A percentile compares a stretch with the other conserved stretches of the same genome.
Conservation (phyloP, 2,113 vertebrate species). For the Zosterops lateralis region DNA sequence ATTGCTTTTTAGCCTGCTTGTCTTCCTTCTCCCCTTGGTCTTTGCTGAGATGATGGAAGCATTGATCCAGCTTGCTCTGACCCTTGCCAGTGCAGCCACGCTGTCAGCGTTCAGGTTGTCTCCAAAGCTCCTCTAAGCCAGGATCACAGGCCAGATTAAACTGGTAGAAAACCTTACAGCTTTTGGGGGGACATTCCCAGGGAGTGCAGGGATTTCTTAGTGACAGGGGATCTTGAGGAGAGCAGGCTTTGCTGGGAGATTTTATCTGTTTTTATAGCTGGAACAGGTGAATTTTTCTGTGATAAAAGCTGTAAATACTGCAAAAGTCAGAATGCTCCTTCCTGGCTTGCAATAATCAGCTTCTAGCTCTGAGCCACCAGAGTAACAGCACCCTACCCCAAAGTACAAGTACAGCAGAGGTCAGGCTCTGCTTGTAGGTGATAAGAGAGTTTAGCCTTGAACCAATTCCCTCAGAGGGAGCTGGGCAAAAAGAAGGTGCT, state of each 20-base stretch:
- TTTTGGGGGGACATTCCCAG: neutral
- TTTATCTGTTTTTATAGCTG: neutral
- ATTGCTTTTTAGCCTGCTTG: neutral
- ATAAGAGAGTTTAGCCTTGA: neutral
- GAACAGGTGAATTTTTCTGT: neutral
- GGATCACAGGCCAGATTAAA: neutral
- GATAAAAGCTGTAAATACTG: neutral
- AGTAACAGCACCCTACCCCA: neutral
- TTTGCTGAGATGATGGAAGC: neutral
- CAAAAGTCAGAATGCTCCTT: neutral
- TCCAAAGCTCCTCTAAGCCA: neutral
- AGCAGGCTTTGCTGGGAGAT: neutral
- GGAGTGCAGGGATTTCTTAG: neutral
- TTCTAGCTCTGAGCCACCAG: neutral
- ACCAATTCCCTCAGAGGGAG: neutral
- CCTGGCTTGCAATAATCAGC: neutral
- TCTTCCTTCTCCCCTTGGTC: neutral
- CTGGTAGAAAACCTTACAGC: neutral
- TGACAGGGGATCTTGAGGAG: neutral
- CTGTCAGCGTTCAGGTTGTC: neutral
- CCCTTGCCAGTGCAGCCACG: neutral
- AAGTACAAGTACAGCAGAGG: neutral
- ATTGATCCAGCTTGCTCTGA: neutral
- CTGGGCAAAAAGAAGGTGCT: neutral
- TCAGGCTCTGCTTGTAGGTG: neutral